Conservation (phyloP, 1,140 invertebrate genomes). For the Cardiocondyla obscurior region DNA sequence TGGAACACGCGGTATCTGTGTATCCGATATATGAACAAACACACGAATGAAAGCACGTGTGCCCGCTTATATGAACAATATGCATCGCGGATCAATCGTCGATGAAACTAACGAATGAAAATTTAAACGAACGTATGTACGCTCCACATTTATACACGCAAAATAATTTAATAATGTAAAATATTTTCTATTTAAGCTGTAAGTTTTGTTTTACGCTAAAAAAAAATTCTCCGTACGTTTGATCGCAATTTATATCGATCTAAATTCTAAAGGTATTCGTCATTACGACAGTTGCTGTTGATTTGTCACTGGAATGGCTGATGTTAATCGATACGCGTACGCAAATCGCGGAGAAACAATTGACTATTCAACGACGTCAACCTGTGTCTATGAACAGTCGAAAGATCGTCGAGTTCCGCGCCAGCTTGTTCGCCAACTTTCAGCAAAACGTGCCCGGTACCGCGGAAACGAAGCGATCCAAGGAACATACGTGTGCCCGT, state of each 20-base stretch:
- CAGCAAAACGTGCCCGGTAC: conserved; percentile 7
- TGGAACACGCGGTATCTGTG: conserved; percentile 32
- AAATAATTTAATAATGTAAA: not conserved
- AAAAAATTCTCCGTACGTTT: not conserved
- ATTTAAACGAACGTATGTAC: not conserved
- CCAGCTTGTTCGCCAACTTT: not conserved
- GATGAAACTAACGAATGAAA: not conserved
- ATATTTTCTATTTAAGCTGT: not conserved
- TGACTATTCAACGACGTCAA: not conserved
- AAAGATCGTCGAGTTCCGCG: not conserved
- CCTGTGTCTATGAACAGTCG: not conserved
- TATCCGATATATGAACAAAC: not conserved
- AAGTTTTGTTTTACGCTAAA: not conserved
- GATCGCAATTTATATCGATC: not conserved
- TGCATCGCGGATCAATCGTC: not conserved
- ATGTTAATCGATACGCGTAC: not conserved
- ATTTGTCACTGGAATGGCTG: not conserved
- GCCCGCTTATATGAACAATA: not conserved
- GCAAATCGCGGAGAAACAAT: not conserved
- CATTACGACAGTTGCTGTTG: not conserved
- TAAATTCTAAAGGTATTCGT: not conserved
- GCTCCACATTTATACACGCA: not conserved
- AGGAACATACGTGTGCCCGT: not conserved
- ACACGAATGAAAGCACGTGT: not conserved
- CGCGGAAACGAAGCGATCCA: conserved; percentile 2